phyloP scores from a whole-genome alignment of 2,113 vertebrate genomes.

The Orientallactaga bullata region DNA sequence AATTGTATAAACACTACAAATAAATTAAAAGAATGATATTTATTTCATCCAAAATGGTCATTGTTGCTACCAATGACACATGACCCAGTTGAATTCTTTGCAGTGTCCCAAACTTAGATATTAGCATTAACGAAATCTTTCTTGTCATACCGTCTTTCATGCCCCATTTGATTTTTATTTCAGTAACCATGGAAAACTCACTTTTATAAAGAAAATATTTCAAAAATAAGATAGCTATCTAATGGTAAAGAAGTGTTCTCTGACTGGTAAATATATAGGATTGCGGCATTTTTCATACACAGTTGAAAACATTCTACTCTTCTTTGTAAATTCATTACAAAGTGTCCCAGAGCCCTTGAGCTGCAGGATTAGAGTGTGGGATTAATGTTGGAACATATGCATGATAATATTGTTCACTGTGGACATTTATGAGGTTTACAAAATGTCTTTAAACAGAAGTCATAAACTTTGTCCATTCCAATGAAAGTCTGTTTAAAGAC shows the following conservation, averaged over 20 bases:
- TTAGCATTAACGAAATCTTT: not conserved
- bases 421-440: not conserved
- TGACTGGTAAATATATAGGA: not conserved
- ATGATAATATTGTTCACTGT: not conserved
- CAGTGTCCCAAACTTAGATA: not conserved
- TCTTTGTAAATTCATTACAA: not conserved
- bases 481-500: no score
- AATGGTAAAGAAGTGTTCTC: not conserved
- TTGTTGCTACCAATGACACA: not conserved
- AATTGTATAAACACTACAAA: not conserved
- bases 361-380: not conserved
- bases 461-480: no score
- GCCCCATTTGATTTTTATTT: not conserved
- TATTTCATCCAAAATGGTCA: conserved; percentile 4
- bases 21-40: not conserved
- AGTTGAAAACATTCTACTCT: not conserved
- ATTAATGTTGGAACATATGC: not conserved
- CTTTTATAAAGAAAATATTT: conserved; percentile 27
- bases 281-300: not conserved
- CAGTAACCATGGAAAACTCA: not conserved
- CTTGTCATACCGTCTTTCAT: not conserved
- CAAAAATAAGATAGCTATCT: not conserved
- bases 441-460: not conserved
- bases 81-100: not conserved
- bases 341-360: not conserved